Evolutionary conservation across 2,888 invertebrate genomes (phyloP), one percentile per base, ranked within the genome.

Genomic region (Zygogramma bicolorata): DNA sequence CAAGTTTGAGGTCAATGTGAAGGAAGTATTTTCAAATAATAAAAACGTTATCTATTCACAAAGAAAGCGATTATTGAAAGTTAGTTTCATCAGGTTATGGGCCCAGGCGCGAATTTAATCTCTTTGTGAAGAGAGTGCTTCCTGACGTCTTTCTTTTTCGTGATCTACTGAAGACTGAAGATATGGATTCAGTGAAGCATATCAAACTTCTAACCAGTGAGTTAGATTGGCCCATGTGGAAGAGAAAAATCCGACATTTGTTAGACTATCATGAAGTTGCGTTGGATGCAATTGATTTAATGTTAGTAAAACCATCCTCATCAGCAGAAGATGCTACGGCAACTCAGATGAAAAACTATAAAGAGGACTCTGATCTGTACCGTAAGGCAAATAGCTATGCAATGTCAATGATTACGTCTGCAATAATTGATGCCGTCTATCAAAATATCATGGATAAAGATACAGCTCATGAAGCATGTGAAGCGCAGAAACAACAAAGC

Each of bases 391-490:
- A 84, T n/a, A n/a, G n/a, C n/a, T n/a, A n/a, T n/a, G n/a, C n/a
- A n/a, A n/a, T n/a, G 58, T 81, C 83, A 0, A 82, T 83, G 82
- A 83, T 85, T 38, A 73, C 80, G 27, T 82, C 78, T 71, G 68
- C 74, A 10, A n/a, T n/a, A n/a, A n/a, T n/a, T n/a, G n/a, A n/a
- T n/a, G n/a, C n/a, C n/a, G 81, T 84, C 1, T 81, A 84, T 75
- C 81, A 83, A 46, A 85, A 85, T 68, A 83, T 84, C 34, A 83
- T 84, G 83, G 84, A 84, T 68, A 81, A 79, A 78, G 57, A 82
- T 20, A 79, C 34, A 34, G 34, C 34, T 34, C 34, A 34, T 5
- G 34, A 34, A 10, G 5, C 34, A 3, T 34, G 81, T n/a, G 79
- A 84, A 68, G 77, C 78, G 20, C 75, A 81, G 34, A 81, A 80